phyloP scores from a whole-genome alignment of 2,888 invertebrate genomes.

The Timandra comae region DNA sequence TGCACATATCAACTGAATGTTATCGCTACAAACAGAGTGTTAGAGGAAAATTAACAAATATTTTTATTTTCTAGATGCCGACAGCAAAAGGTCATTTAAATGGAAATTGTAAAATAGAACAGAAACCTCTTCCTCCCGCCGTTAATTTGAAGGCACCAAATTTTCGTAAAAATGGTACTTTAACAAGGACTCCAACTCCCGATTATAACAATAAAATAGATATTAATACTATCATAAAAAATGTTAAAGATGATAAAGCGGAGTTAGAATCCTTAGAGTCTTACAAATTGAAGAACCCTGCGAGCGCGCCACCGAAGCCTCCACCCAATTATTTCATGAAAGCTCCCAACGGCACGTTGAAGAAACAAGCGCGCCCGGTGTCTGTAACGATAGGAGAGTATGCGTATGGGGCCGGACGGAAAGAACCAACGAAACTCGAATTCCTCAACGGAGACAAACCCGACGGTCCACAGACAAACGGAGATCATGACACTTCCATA shows the following conservation, averaged over 20 bases:
- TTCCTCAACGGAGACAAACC: conserved; percentile 76
- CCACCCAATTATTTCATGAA: conserved; percentile 82
- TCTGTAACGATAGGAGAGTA: conserved; percentile 85
- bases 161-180: conserved; percentile 48
- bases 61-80: conserved; percentile 50
- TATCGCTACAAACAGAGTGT: conserved; percentile 1
- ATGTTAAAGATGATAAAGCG: conserved; percentile 73
- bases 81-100: conserved; percentile 49
- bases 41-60: not conserved
- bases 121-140: conserved; percentile 23
- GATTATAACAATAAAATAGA: conserved; percentile 58
- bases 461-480: conserved; percentile 45
- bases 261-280: conserved; percentile 87
- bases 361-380: conserved; percentile 77
- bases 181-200: conserved; percentile 58
- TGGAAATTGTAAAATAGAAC: conserved; percentile 37
- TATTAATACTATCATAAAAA: conserved; percentile 37
- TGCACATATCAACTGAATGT: conserved; percentile 2
- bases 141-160: conserved; percentile 41
- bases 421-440: conserved; percentile 83
- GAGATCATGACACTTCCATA: conserved; percentile 69
- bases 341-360: conserved; percentile 64
- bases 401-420: conserved; percentile 68
- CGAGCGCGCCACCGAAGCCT: conserved; percentile 78
- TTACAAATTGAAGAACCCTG: conserved; percentile 81